Evolutionary conservation across 2,888 invertebrate genomes (phyloP).

Genomic region (Scaptomyza polygonia): DNA sequence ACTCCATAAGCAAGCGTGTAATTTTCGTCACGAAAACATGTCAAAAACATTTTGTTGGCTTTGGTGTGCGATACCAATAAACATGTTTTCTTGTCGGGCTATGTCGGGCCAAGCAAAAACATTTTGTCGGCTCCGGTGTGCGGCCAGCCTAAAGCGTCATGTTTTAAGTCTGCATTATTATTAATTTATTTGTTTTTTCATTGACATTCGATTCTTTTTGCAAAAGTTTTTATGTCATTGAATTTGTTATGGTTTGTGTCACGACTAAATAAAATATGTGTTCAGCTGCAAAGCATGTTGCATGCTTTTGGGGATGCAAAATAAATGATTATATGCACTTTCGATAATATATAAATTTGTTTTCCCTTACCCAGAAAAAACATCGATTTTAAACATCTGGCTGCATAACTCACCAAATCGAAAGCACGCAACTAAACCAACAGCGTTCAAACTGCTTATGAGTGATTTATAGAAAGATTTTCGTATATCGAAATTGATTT

Average conservation of each 20-base stretch:
- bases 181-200: background rate
- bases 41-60: no score
- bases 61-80: no score
- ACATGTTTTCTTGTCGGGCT: no score
- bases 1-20: no score
- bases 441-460: slow-evolving; percentile 62
- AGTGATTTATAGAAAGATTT: slow-evolving; percentile 69
- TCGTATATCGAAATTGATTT: slow-evolving; percentile 62
- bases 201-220: background rate
- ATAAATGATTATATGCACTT: background rate
- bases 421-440: slow-evolving; percentile 16
- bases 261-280: slow-evolving; percentile 11
- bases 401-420: slow-evolving; percentile 31
- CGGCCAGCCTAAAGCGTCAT: no score
- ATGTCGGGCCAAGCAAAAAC: no score
- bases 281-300: background rate
- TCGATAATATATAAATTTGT: no score
- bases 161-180: slow-evolving; percentile 5
- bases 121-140: no score
- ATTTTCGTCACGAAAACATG: no score
- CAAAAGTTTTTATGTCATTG: background rate
- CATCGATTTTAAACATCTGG: slow-evolving; percentile 15
- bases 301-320: slow-evolving; percentile 53
- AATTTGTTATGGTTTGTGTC: slow-evolving; percentile 34
- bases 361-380: background rate